A percentile compares a stretch with the other conserved stretches of the same genome.
Conservation (phyloP, 2,113 vertebrate genomes). For the Corvus hawaiiensis region DNA sequence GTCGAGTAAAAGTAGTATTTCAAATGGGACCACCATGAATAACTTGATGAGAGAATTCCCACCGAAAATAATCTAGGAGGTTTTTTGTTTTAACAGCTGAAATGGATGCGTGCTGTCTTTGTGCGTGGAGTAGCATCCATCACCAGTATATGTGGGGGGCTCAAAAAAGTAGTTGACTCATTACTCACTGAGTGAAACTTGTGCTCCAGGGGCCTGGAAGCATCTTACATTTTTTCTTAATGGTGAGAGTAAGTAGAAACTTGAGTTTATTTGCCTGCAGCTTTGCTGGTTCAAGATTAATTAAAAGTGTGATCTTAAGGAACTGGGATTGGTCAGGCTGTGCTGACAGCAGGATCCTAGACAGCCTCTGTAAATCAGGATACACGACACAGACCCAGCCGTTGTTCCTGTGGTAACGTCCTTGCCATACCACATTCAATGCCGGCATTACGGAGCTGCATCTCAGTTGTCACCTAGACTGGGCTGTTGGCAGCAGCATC, state of each 20-base stretch:
- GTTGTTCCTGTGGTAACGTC: not conserved
- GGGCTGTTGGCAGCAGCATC: not conserved
- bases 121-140: not conserved
- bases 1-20: not conserved
- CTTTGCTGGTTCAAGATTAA: not conserved
- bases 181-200: not conserved
- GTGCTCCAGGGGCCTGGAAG: not conserved
- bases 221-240: not conserved
- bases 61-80: not conserved
- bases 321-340: not conserved
- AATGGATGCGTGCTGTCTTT: rapidly evolving
- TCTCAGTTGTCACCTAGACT: not conserved
- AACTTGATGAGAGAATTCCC: not conserved
- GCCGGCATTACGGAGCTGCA: rapidly evolving
- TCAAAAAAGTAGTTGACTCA: not conserved
- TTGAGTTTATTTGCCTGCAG: not conserved
- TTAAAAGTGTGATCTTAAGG: not conserved
- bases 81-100: not conserved
- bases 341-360: not conserved
- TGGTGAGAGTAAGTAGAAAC: not conserved
- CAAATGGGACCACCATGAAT: too few relatives aligned
- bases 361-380: not conserved
- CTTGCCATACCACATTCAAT: rapidly evolving
- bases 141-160: not conserved
- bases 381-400: not conserved